A percentile compares a stretch with the other conserved stretches of the same genome.
These are phyloP conservation scores for Lepidurus couesii DNA, from an alignment of 1,140 invertebrate genomes.

Conservation along the genomic window DNA sequence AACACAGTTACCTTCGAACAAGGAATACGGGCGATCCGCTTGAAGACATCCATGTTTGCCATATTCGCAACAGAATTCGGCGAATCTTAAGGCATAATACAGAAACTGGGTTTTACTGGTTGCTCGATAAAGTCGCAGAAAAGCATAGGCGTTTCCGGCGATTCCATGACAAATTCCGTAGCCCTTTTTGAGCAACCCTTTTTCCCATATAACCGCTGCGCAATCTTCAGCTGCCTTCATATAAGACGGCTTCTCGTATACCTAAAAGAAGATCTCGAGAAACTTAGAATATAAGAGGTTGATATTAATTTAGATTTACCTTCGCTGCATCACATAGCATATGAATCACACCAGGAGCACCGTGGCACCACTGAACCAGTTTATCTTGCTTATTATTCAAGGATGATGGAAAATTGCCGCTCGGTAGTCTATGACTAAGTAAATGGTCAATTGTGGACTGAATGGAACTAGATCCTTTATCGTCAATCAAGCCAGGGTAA, in stretches of 20 bases:
- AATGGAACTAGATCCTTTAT: constrained; percentile 40
- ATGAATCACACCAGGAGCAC: constrained; percentile 78
- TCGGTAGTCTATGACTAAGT: constrained; percentile 54
- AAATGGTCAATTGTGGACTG: constrained; percentile 62
- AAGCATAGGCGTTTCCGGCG: constrained; percentile 83
- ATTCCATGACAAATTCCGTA: constrained; percentile 89
- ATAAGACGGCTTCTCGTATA: constrained; percentile 68
- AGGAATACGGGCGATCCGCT: constrained; percentile 72
- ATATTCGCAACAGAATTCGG: constrained; percentile 74
- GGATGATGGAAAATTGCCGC: constrained; percentile 83
- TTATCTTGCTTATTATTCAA: constrained; percentile 62
- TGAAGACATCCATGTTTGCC: constrained; percentile 57
- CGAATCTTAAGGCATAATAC: constrained; percentile 72
- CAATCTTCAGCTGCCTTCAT: constrained; percentile 62
- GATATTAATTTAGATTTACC: constrained; percentile 48
- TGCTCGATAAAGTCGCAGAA: constrained; percentile 70
- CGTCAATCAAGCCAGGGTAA: constrained; percentile 22
- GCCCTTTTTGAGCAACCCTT: constrained; percentile 81
- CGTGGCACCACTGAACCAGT: constrained; percentile 93
- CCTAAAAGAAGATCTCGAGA: constrained; percentile 45
- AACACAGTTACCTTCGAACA: constrained; percentile 67
- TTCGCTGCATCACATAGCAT: constrained; percentile 68
- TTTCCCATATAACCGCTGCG: constrained; percentile 72
- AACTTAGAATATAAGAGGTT: background rate
- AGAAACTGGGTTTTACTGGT: constrained; percentile 62